Conservation (phyloP, 2,113 vertebrate genomes). For the Catharus fuscescens region DNA sequence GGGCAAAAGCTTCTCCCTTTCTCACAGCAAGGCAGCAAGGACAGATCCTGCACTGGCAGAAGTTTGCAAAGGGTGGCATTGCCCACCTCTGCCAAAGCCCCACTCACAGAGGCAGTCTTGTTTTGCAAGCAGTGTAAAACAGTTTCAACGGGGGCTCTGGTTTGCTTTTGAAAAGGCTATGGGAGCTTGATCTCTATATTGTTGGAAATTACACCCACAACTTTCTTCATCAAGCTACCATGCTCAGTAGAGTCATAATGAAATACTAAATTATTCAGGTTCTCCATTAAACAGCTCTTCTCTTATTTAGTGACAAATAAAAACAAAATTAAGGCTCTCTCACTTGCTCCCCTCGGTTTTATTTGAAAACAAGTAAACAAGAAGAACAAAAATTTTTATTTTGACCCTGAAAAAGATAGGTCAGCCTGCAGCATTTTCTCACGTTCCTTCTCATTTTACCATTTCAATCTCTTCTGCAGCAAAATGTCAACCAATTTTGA, state of each 20-base stretch:
- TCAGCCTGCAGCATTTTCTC: neutral
- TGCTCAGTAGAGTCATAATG: neutral
- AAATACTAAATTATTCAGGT: constrained; percentile 26
- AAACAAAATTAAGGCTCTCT: neutral
- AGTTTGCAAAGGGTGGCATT: neutral
- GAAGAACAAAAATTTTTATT: neutral
- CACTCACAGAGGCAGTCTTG: neutral
- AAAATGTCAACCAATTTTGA: neutral
- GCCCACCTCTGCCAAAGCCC: neutral
- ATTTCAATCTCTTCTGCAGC: neutral
- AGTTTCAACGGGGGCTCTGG: neutral
- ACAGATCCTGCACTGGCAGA: neutral
- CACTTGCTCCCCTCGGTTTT: neutral
- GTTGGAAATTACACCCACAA: neutral
- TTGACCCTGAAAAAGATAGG: neutral
- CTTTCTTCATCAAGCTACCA: neutral
- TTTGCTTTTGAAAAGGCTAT: neutral
- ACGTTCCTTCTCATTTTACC: neutral
- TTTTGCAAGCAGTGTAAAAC: neutral
- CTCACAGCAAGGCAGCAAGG: neutral
- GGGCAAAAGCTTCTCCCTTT: neutral
- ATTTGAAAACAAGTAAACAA: neutral
- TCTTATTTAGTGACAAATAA: neutral
- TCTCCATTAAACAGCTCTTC: constrained; percentile 14
- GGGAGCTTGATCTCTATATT: neutral